Evolutionary conservation across 2,797 vertebrate genomes (phyloP).

Genomic region (Anguilla anguilla): DNA sequence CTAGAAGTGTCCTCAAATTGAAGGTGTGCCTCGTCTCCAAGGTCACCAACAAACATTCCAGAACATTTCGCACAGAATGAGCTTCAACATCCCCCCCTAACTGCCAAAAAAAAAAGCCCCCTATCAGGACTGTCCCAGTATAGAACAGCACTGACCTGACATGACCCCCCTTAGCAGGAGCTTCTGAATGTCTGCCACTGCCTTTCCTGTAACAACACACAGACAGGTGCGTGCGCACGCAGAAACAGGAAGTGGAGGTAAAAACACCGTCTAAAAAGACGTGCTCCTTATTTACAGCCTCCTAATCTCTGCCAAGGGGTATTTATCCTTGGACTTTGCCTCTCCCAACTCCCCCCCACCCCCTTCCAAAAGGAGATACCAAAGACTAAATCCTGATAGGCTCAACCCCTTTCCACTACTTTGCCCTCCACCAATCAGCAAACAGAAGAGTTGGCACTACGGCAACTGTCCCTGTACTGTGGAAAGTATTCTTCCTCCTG

Average conservation of each 20-base stretch:
- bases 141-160: not conserved
- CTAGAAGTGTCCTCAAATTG: not conserved
- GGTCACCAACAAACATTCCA: not conserved
- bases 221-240: not conserved
- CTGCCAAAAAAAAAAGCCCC: not conserved
- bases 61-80: not conserved
- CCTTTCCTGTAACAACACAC: slow-evolving; percentile 2
- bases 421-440: slow-evolving; percentile 24
- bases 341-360: not conserved
- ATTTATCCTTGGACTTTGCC: slow-evolving; percentile 21
- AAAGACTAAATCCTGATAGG: slow-evolving; percentile 18
- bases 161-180: not conserved
- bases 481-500: not conserved
- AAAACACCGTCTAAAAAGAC: not conserved
- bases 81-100: not conserved
- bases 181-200: not conserved
- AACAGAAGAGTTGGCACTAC: not conserved
- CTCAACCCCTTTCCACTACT: not conserved
- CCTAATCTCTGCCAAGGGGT: slow-evolving; percentile 5
- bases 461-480: not conserved
- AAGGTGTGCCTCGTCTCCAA: not conserved
- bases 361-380: not conserved
- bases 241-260: slow-evolving; percentile 17
- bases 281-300: slow-evolving; percentile 16
- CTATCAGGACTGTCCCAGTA: not conserved